Conservation (phyloP, 2,113 vertebrate genomes). For the Tangachromis dhanisi region DNA sequence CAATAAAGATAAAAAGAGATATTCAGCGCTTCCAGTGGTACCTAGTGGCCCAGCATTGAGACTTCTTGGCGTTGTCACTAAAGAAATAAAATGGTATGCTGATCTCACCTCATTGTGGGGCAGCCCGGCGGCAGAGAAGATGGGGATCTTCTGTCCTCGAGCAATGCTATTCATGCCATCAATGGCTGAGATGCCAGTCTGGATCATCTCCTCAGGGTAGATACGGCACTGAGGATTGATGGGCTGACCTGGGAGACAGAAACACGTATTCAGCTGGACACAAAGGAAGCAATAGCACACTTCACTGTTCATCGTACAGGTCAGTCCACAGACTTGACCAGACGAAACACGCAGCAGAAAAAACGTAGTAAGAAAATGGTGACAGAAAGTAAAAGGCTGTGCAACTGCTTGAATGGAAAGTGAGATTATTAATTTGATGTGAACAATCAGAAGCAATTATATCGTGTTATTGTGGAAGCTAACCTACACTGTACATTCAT, state of each 20-base stretch:
- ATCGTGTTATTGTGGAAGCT: not conserved
- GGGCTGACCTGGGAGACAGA: constrained; percentile 67
- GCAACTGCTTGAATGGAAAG: not conserved
- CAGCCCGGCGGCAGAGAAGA: constrained; percentile 79
- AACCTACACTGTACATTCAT: not conserved
- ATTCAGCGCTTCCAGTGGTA: not conserved
- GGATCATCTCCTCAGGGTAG: constrained; percentile 82
- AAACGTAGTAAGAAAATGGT: not conserved
- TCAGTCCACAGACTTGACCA: not conserved
- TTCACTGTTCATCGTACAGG: not conserved
- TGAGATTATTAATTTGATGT: not conserved
- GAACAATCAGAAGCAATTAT: not conserved
- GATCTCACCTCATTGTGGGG: constrained; percentile 76
- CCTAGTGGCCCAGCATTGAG: not conserved
- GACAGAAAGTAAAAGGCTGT: not conserved
- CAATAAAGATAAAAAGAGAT: not conserved
- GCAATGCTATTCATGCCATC: constrained; percentile 83
- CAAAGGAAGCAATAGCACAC: not conserved
- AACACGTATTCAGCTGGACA: not conserved
- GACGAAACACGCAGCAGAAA: not conserved
- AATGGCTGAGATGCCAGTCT: constrained; percentile 79
- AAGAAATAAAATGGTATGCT: not conserved
- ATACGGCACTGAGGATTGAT: constrained; percentile 81
- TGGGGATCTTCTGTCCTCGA: constrained; percentile 80
- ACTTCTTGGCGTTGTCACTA: not conserved